Evolutionary conservation across 2,888 invertebrate genomes (phyloP).

Genomic region (Neoascia interrupta): DNA sequence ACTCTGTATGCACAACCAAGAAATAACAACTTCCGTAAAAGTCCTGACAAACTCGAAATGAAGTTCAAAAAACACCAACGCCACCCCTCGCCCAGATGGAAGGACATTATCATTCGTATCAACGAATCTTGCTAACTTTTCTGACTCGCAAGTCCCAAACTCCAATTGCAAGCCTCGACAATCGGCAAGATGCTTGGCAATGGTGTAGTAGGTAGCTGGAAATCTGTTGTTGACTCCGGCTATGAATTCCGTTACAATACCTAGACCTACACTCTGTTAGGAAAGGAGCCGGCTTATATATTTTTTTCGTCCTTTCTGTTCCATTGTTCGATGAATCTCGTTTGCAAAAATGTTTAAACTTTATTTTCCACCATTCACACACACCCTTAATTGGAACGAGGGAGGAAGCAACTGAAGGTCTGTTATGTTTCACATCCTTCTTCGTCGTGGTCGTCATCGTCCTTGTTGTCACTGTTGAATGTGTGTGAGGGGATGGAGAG

Average conservation of each 20-base stretch:
- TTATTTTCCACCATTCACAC: conserved; percentile 58
- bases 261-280: too few species aligned
- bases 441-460: conserved; percentile 4
- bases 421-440: not conserved
- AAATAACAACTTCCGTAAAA: conserved; percentile 64
- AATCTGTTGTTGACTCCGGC: conserved; percentile 54
- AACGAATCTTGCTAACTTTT: conserved; percentile 53
- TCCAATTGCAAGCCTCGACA: not conserved
- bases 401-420: not conserved
- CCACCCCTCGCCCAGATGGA: too few species aligned
- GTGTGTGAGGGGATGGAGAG: not conserved
- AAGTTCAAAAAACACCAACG: too few species aligned
- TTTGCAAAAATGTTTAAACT: conserved; percentile 65
- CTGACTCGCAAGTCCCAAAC: conserved; percentile 28
- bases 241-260: conserved; percentile 52
- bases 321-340: conserved; percentile 63
- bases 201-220: not conserved
- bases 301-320: conserved; percentile 4
- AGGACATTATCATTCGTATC: conserved; percentile 61
- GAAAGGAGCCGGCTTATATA: conserved; percentile 16
- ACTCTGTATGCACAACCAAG: conserved; percentile 39
- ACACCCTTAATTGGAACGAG: conserved; percentile 3
- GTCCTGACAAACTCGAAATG: conserved; percentile 50
- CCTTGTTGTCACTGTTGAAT: conserved; percentile 52
- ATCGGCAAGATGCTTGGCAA: conserved; percentile 27